Evolutionary conservation across 2,888 invertebrate species (phyloP).

Genomic region (Ormyrus nitidulus): DNA sequence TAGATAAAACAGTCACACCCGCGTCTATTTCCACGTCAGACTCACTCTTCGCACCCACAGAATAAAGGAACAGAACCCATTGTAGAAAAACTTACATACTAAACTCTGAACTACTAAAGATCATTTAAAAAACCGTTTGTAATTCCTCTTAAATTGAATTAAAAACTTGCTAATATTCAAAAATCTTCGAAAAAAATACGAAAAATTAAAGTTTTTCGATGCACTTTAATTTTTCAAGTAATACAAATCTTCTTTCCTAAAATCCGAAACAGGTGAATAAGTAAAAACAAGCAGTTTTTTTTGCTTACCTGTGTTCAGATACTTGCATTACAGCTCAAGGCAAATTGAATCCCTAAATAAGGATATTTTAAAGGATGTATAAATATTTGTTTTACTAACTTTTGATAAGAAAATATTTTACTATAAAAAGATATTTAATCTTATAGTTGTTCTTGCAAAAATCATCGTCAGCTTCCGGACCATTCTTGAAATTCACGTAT

Average conservation of each 20-base stretch:
- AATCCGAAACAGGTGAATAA: neutral
- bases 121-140: neutral
- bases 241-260: no score
- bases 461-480: neutral
- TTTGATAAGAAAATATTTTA: neutral
- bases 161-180: no score
- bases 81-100: neutral
- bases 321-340: conserved; percentile 3
- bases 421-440: neutral
- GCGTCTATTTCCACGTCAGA: no score
- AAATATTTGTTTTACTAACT: neutral
- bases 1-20: no score
- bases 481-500: no score
- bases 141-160: no score
- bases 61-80: neutral
- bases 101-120: neutral
- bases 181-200: no score
- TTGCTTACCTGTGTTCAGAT: conserved; percentile 34
- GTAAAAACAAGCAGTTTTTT: conserved; percentile 22
- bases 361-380: conserved; percentile 8
- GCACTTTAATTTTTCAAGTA: no score
- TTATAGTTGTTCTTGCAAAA: neutral
- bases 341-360: conserved; percentile 25
- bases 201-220: no score
- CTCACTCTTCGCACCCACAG: no score